Evolutionary conservation across 2,888 invertebrate species (phyloP), one percentile per base, ranked within the genome.

Genomic region (Stegophylla sp.): DNA sequence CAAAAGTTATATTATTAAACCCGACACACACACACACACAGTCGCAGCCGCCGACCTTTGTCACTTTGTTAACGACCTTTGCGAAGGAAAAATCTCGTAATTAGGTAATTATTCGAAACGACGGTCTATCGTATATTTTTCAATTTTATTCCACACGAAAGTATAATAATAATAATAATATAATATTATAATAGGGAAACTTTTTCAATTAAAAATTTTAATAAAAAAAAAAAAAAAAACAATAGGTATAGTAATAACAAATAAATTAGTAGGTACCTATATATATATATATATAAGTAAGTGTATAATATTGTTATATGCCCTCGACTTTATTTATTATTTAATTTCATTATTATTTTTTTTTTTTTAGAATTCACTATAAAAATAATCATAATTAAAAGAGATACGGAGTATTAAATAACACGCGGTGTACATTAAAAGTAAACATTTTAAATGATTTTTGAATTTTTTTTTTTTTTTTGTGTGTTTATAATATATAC

Each of bases 151-250:
- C 34, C 34, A 20, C 34, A 1, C 10, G 17, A 51, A 51, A 41
- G 41, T 41, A 41, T 10, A 63, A n/a, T n/a, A n/a, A n/a, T n/a
- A n/a, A n/a, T n/a, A n/a, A n/a, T n/a, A n/a, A n/a, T 61, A 48
- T 7, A 5, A 63, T 48, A 63, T 34, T 48, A 48, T 34, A 48
- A 63, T 63, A 34, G 17, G 28, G 66, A 76, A 76, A 76, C 64
- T 76, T 76, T 76, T 75, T 53, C 75, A 64, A 76, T 76, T 66
- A 76, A 66, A 75, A 76, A 76, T 66, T 76, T 66, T 66, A 66
- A 48, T 26, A 28, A 28, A 9, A 10, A 61, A 0, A 72, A 51
- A 73, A 28, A n/a, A 59, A 43, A 23, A 43, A 73, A 5, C 17
- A 48, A 63, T 63, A 74, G 34, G 34, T 63, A 7, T 34, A n/a